Conservation (phyloP, 2,113 vertebrate species). For the Cyrtonyx montezumae region DNA sequence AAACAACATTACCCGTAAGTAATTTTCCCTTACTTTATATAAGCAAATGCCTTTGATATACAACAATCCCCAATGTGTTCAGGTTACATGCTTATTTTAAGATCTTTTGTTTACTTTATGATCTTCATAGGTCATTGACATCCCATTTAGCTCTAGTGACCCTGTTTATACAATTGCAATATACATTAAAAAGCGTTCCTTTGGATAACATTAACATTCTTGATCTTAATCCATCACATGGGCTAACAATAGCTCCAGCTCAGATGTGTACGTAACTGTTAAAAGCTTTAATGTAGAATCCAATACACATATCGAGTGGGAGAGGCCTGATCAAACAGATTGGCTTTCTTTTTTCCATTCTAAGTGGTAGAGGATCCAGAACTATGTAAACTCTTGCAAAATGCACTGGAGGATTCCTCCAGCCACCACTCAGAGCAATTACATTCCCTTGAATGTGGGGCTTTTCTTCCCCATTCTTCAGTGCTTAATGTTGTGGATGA, state of each 20-base stretch:
- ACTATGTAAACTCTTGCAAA: slow-evolving; percentile 67
- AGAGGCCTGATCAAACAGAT: slow-evolving; percentile 83
- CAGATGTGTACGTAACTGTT: slow-evolving; percentile 76
- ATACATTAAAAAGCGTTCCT: slow-evolving; percentile 89
- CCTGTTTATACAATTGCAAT: slow-evolving; percentile 85
- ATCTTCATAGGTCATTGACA: slow-evolving; percentile 88
- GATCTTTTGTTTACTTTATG: slow-evolving; percentile 89
- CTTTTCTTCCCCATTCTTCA: neutral
- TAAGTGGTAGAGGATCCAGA: slow-evolving; percentile 71
- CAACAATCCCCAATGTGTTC: slow-evolving; percentile 77
- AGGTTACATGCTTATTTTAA: slow-evolving; percentile 86
- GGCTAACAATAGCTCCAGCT: slow-evolving; percentile 84
- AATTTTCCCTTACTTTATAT: slow-evolving; percentile 79
- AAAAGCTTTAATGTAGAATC: slow-evolving; percentile 85
- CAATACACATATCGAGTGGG: slow-evolving; percentile 73
- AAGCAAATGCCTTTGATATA: slow-evolving; percentile 81
- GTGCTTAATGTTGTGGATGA: rapidly evolving
- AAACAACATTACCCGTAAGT: slow-evolving; percentile 75
- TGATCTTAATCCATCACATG: slow-evolving; percentile 85
- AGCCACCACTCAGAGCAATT: neutral
- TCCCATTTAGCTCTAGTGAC: slow-evolving; percentile 88
- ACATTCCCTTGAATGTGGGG: neutral
- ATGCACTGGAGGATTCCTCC: slow-evolving; percentile 31
- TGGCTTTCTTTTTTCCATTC: slow-evolving; percentile 77
- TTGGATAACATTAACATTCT: slow-evolving; percentile 89